Conservation (phyloP, 92 coral and sea anemone genomes). For the Porites lobata region DNA sequence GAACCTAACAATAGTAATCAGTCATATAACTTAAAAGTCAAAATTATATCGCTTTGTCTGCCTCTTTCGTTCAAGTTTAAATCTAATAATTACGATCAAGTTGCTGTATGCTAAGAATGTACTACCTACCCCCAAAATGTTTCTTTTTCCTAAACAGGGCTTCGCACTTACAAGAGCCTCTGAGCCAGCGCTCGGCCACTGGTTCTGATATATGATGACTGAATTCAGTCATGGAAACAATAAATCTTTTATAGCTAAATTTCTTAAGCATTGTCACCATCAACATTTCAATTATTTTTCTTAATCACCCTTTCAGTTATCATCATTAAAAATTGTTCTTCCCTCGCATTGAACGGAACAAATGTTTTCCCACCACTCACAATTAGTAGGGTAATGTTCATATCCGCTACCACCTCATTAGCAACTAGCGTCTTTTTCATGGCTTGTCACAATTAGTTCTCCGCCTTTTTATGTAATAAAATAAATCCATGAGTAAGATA, state of each 20-base stretch:
- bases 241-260: constrained; percentile 6
- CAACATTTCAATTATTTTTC: constrained; percentile 44
- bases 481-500: constrained; percentile 2
- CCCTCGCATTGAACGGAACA: constrained; percentile 12
- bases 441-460: not conserved
- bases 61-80: too few relatives aligned
- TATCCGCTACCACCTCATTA: constrained; percentile 40
- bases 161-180: too few relatives aligned
- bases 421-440: constrained; percentile 1
- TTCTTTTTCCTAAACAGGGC: too few relatives aligned
- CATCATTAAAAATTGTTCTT: constrained; percentile 40
- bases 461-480: constrained; percentile 22
- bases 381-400: constrained; percentile 5
- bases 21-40: too few relatives aligned
- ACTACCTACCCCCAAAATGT: too few relatives aligned
- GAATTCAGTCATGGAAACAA: too few relatives aligned
- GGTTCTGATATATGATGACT: too few relatives aligned
- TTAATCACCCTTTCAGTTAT: constrained; percentile 19
- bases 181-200: too few relatives aligned
- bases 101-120: too few relatives aligned
- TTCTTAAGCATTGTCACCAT: constrained; percentile 4
- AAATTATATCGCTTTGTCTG: too few relatives aligned
- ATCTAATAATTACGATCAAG: too few relatives aligned
- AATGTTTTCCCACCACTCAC: constrained; percentile 11
- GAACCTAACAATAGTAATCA: too few relatives aligned